Evolutionary conservation across 1,140 invertebrate species (phyloP).

Genomic region (Caenorhabditis briggsae): DNA sequence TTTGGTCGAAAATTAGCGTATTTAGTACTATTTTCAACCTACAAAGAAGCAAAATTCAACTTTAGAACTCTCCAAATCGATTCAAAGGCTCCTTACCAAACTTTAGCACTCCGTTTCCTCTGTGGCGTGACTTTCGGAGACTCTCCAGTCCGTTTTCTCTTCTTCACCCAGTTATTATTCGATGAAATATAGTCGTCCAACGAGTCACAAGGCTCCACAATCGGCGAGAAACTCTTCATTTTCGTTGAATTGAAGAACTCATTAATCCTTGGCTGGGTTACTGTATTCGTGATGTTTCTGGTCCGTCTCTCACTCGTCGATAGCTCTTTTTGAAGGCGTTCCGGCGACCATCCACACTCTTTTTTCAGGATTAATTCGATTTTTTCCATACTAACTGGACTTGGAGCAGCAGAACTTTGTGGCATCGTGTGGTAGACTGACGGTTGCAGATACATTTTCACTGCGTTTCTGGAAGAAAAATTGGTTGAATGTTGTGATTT

Average conservation of each 20-base stretch:
- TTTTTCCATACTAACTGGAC: not conserved
- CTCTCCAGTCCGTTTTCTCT: not conserved
- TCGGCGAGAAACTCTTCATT: not conserved
- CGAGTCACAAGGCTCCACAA: not conserved
- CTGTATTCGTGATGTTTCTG: not conserved
- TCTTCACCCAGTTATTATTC: not conserved
- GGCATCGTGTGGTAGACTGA: not conserved
- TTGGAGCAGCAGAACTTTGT: too few relatives aligned
- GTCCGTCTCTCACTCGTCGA: not conserved
- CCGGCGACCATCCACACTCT: conserved; percentile 1
- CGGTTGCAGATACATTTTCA: conserved; percentile 30
- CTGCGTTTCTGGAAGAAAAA: conserved; percentile 48
- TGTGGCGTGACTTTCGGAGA: not conserved
- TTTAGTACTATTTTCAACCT: too few relatives aligned
- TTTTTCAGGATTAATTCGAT: not conserved
- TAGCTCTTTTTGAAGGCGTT: not conserved
- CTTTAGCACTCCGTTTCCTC: not conserved
- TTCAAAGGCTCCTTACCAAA: not conserved
- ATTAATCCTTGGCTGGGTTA: not conserved
- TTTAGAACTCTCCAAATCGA: too few relatives aligned
- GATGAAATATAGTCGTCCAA: conserved; percentile 15
- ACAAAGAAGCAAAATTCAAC: too few relatives aligned
- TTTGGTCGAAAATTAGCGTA: too few relatives aligned
- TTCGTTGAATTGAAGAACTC: conserved; percentile 25
- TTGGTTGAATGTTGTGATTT: too few relatives aligned